Conservation (phyloP, 2,888 invertebrate genomes). For the Cephus rjabovi region DNA sequence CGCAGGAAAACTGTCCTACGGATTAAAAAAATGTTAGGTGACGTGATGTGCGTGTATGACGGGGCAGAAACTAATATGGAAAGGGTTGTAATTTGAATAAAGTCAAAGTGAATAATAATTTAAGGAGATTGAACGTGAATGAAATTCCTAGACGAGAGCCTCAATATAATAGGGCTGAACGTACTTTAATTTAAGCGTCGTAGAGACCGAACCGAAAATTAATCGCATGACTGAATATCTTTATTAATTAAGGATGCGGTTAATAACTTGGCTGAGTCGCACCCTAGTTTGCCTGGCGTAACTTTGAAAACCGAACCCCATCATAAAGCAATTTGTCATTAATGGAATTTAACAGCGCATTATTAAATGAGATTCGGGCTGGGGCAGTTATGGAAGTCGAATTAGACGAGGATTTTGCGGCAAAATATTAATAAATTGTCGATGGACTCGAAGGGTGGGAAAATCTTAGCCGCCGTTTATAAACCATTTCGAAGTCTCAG, state of each 20-base stretch:
- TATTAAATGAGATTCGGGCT: constrained; percentile 30
- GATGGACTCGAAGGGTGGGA: not conserved
- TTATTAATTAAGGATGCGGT: constrained; percentile 37
- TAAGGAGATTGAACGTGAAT: not conserved
- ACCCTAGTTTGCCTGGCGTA: constrained; percentile 18
- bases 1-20: no score
- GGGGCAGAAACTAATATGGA: no score
- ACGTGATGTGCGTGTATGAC: no score
- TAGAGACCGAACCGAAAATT: constrained; percentile 23
- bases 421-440: constrained; percentile 36
- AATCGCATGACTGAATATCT: constrained; percentile 31
- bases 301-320: constrained; percentile 24
- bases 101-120: no score
- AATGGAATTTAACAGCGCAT: constrained; percentile 41
- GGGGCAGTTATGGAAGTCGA: constrained; percentile 11
- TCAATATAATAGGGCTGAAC: not conserved
- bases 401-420: constrained; percentile 11
- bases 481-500: no score
- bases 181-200: constrained; percentile 21
- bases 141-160: not conserved
- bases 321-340: constrained; percentile 44
- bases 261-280: constrained; percentile 31
- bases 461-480: not conserved
- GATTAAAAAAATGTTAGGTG: no score
- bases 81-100: no score